These are phyloP conservation scores for Hoplodrina ambigua DNA, from an alignment of 2,888 invertebrate species.

Conservation along the genomic window DNA sequence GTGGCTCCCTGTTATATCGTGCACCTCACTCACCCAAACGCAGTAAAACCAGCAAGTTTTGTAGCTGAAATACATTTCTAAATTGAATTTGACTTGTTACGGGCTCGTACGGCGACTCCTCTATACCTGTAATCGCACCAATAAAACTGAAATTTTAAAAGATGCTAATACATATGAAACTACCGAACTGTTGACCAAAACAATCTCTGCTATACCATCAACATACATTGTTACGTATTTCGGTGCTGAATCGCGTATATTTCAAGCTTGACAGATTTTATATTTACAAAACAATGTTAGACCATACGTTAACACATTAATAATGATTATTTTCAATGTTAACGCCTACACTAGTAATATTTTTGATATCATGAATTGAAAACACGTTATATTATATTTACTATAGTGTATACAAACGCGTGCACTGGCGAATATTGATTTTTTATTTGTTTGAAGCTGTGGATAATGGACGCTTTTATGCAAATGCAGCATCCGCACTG, in stretches of 20 bases:
- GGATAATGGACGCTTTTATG: conserved; percentile 89
- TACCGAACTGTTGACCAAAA: not conserved
- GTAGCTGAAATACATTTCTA: conserved; percentile 35
- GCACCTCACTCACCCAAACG: conserved; percentile 30
- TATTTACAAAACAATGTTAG: conserved; percentile 36
- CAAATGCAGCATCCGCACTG: conserved; percentile 88
- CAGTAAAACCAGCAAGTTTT: conserved; percentile 35
- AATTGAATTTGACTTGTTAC: conserved; percentile 44
- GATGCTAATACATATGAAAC: conserved; percentile 18
- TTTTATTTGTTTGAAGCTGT: conserved; percentile 85
- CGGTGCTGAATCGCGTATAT: conserved; percentile 7
- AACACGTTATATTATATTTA: conserved; percentile 53
- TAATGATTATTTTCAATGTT: conserved; percentile 36
- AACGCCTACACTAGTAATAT: conserved; percentile 6
- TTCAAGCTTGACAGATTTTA: conserved; percentile 31
- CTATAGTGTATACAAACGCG: conserved; percentile 57
- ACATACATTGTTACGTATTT: conserved; percentile 16
- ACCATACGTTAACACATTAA: conserved; percentile 31
- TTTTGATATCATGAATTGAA: conserved; percentile 44
- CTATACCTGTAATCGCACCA: conserved; percentile 28
- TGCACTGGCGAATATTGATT: conserved; percentile 81
- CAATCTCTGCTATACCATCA: conserved; percentile 12
- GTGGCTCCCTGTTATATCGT: conserved; percentile 18
- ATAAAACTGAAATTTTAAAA: conserved; percentile 33
- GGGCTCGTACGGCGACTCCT: conserved; percentile 21